Evolutionary conservation across 2,113 vertebrate species (phyloP), one percentile per base, ranked within the genome.

Genomic region (Capricornis sumatraensis): DNA sequence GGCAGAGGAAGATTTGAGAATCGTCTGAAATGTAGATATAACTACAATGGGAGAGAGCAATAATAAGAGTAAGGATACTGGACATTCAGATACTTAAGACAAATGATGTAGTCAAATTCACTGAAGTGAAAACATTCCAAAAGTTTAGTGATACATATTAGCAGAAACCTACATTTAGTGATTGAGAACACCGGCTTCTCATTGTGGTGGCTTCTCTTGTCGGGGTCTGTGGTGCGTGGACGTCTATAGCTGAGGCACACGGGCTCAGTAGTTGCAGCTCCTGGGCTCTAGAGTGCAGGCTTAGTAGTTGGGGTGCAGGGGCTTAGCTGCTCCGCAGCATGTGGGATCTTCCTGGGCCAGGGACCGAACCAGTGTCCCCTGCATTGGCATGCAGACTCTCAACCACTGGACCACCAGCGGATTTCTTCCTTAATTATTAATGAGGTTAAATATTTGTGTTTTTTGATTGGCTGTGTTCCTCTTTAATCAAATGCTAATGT

Each of bases 401-500:
- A 76, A 27, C 12, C 23, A 43, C 12, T 76, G 71, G 71, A 76
- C 71, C 23, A 43, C 71, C 3, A 27, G 12, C 0, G 36, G 43
- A 76, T 76, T 43, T 76, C 71, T 76, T 76, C 71, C 71, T 43
- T 76, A 43, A 76, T 43, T 76, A 76, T 27, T 71, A 40, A 40
- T 40, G 19, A 40, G n/a, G n/a, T 40, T 71, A 71, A 71, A 40
- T 71, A 23, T 12, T 23, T 71, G 67, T 71, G 67, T 76, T 76
- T 76, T 76, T 76, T 76, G 5, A 27, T 28, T 93, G 95, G 23
- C 50, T 92, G 4, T 95, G 78, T 97, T 97, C 62, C n/a, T 87
- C 50, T 91, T 96, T 92, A 74, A 85, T 90, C 81, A 87, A 71
- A 79, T 95, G 17, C 97, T 82, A 64, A 45, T 97, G 52, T 97